Percentiles rank a stretch among this genome's conserved stretches.
phyloP scores from a whole-genome alignment of 2,113 vertebrate species.

The Bubo scandiacus region DNA sequence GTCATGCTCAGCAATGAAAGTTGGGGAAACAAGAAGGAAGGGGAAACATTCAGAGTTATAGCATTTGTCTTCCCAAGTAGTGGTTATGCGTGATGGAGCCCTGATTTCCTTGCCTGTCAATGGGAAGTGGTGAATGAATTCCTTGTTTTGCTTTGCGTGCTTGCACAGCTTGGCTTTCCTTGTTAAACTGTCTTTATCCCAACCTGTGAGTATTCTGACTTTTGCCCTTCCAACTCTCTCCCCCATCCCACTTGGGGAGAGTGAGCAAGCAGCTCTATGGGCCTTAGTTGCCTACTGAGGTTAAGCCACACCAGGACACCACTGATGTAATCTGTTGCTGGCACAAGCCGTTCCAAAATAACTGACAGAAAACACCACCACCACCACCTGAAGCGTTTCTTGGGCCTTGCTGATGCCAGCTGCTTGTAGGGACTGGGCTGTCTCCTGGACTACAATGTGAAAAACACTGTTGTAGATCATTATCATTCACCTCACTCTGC shows the following conservation, averaged over 20 bases:
- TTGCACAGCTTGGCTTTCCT: not conserved
- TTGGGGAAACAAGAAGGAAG: not conserved
- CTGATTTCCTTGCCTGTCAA: not conserved
- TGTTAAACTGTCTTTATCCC: not conserved
- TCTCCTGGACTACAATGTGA: not conserved
- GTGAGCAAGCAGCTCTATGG: not conserved
- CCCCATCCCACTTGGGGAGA: not conserved
- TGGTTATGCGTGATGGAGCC: accelerated
- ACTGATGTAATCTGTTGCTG: not conserved
- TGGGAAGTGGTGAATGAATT: not conserved
- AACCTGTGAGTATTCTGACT: not conserved
- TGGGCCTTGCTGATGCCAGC: not conserved
- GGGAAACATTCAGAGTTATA: not conserved
- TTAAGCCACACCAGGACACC: not conserved
- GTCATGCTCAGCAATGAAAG: not conserved
- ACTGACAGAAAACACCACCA: not conserved
- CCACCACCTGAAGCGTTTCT: not conserved
- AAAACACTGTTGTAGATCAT: not conserved
- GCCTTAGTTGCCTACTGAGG: not conserved
- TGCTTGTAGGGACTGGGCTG: not conserved
- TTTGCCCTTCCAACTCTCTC: not conserved
- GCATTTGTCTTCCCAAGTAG: not conserved
- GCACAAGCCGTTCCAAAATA: not conserved
- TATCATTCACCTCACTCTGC: not conserved
- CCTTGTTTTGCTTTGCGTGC: not conserved